A percentile compares a stretch with the other conserved stretches of the same genome.
Conservation (phyloP, 2,797 vertebrate species). For the Sebastes minor region DNA sequence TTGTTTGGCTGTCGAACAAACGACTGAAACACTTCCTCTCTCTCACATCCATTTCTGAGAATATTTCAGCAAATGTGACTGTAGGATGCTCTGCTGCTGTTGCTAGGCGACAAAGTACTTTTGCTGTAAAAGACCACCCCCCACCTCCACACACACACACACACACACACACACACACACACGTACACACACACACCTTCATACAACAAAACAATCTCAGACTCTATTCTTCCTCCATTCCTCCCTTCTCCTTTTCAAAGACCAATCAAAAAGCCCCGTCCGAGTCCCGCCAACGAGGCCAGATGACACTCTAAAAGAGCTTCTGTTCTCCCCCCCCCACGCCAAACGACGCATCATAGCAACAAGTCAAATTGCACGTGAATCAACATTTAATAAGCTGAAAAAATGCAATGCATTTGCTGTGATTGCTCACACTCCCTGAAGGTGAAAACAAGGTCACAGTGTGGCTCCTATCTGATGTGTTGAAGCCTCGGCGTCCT, state of each 20-base stretch:
- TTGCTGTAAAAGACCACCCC: slow-evolving; percentile 51
- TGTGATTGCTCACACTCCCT: background rate
- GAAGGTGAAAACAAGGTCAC: slow-evolving; percentile 69
- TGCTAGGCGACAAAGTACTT: slow-evolving; percentile 84
- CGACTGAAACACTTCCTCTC: background rate
- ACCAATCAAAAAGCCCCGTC: background rate
- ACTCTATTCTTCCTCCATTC: background rate
- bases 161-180: background rate
- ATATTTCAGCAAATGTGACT: slow-evolving; percentile 54
- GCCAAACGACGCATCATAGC: slow-evolving; percentile 15
- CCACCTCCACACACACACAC: background rate
- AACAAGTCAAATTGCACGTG: slow-evolving; percentile 43
- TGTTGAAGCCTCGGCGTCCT: slow-evolving; percentile 13
- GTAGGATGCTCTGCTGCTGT: slow-evolving; percentile 69
- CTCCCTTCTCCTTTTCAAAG: background rate
- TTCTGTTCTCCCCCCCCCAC: background rate
- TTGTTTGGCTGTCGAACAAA: slow-evolving; percentile 35
- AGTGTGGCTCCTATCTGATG: slow-evolving; percentile 1
- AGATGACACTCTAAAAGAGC: slow-evolving; percentile 5
- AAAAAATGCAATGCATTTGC: background rate
- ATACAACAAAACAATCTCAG: slow-evolving; percentile 36
- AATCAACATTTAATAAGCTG: background rate
- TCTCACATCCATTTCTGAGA: slow-evolving; percentile 6
- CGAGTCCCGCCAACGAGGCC: background rate
- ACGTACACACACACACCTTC: background rate